Evolutionary conservation across 1,140 invertebrate genomes (phyloP).

Genomic region (Ceratina japonica): DNA sequence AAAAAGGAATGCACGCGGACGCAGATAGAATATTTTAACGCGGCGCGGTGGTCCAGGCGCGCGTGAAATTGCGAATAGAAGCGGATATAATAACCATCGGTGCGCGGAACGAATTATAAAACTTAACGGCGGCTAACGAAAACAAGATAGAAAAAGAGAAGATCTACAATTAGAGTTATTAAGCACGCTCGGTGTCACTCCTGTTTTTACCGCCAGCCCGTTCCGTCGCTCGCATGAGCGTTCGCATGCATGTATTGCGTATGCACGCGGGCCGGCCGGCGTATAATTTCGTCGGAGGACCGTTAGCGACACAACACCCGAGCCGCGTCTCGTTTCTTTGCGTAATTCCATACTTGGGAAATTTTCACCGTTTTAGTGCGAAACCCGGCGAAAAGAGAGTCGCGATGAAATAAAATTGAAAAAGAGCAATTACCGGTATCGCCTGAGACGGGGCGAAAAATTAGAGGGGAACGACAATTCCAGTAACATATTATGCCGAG

Average conservation of each 20-base stretch:
- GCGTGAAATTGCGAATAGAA: background rate
- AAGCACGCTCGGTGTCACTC: constrained; percentile 49
- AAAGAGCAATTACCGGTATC: background rate
- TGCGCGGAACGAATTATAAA: constrained; percentile 51
- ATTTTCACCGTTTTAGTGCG: constrained; percentile 10
- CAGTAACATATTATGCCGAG: too few species aligned
- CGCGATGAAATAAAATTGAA: background rate
- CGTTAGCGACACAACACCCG: constrained; percentile 16
- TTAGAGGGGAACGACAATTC: too few species aligned
- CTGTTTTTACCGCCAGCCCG: constrained; percentile 33
- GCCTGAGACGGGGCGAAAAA: too few species aligned
- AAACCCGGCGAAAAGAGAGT: background rate
- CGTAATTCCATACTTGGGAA: background rate
- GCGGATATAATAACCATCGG: background rate
- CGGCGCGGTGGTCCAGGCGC: background rate
- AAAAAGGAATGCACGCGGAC: background rate
- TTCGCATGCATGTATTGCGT: background rate
- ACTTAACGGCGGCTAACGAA: constrained; percentile 38
- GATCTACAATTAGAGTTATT: constrained; percentile 59
- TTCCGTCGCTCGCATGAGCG: background rate
- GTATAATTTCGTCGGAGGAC: constrained; percentile 19
- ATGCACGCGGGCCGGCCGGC: background rate
- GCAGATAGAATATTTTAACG: background rate
- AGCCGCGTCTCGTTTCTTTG: constrained; percentile 14
- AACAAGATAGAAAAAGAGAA: constrained; percentile 13